Evolutionary conservation across 2,797 vertebrate genomes (phyloP).

Genomic region (Carcharodon carcharias): DNA sequence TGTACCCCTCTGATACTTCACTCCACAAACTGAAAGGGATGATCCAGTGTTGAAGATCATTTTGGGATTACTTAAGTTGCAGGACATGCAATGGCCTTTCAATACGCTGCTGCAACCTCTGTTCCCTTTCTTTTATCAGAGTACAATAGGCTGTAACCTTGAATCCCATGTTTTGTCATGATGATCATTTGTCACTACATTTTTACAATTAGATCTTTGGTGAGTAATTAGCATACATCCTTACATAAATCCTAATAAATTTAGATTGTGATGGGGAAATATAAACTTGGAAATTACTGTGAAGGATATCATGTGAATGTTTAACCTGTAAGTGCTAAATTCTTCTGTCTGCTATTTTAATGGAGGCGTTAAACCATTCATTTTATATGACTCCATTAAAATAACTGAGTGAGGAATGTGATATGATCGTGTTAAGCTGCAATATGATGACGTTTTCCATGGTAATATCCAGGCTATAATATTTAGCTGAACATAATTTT

Average conservation of each 20-base stretch:
- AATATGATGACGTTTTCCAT: not conserved
- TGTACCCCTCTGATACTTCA: not conserved
- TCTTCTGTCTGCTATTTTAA: not conserved
- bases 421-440: not conserved
- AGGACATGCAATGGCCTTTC: not conserved
- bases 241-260: constrained; percentile 1
- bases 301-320: not conserved
- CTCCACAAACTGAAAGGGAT: not conserved
- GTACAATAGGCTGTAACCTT: not conserved
- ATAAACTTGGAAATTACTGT: not conserved
- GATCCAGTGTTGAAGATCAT: not conserved
- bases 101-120: not conserved
- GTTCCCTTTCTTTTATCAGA: not conserved
- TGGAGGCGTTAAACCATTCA: constrained; percentile 25
- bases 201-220: not conserved
- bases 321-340: not conserved
- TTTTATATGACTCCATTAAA: constrained; percentile 7
- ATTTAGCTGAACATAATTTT: not conserved
- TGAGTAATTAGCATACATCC: not conserved
- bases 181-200: not conserved
- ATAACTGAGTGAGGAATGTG: not conserved
- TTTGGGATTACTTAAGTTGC: not conserved
- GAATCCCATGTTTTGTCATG: not conserved
- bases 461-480: not conserved
- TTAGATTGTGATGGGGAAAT: not conserved